phyloP scores from a whole-genome alignment of 2,113 vertebrate species.

The Microcebus griseorufus region DNA sequence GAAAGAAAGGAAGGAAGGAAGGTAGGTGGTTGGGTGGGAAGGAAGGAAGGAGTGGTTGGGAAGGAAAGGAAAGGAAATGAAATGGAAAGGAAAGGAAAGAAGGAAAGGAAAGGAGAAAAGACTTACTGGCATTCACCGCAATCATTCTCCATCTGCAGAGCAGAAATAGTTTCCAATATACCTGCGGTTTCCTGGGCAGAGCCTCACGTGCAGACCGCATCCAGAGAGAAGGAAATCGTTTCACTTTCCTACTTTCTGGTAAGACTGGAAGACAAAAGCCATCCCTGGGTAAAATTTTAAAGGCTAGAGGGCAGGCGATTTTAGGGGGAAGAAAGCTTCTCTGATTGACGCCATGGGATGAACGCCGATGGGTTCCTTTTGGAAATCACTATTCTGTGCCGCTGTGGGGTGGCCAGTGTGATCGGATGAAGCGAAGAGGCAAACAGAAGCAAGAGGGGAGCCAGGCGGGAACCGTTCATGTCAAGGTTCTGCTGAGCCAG shows the following conservation, averaged over 20 bases:
- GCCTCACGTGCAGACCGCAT: fast-evolving
- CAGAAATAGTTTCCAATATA: neutral
- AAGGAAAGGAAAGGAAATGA: neutral
- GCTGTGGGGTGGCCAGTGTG: neutral
- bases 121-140: neutral
- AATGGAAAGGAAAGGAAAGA: no score
- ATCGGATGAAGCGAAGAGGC: neutral
- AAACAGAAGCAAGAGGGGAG: neutral
- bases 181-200: neutral
- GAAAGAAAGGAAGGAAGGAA: no score
- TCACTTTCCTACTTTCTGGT: neutral
- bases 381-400: neutral
- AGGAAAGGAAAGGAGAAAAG: neutral
- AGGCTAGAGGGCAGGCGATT: neutral
- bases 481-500: neutral
- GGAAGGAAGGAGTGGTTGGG: neutral
- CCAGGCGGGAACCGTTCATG: fast-evolving
- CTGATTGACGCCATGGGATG: neutral
- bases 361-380: neutral
- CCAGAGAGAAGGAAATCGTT: neutral
- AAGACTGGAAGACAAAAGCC: neutral
- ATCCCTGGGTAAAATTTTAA: neutral
- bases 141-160: neutral
- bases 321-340: neutral
- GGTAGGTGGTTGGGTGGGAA: no score